Evolutionary conservation across 2,888 invertebrate genomes (phyloP).

Genomic region (Leistus spinibarbis): DNA sequence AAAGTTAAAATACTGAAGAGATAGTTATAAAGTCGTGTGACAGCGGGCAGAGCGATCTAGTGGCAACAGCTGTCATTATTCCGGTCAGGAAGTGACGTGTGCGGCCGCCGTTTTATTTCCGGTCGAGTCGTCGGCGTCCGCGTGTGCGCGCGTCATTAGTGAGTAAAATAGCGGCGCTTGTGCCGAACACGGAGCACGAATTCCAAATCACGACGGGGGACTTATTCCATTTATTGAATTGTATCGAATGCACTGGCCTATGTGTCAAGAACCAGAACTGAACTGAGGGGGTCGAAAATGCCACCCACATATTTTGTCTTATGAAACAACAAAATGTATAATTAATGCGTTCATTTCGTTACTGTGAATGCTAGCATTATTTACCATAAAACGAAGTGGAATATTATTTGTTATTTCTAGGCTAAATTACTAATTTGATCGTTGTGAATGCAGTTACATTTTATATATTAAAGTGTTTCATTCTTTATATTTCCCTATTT

Average conservation of each 20-base stretch:
- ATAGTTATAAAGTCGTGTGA: conserved; percentile 43
- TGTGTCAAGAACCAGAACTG: background rate
- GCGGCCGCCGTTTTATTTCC: conserved; percentile 52
- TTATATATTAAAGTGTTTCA: too few species aligned
- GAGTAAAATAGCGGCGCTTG: background rate
- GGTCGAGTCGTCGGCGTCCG: conserved; percentile 42
- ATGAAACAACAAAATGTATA: too few species aligned
- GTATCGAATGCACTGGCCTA: background rate
- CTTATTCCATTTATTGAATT: conserved; percentile 34
- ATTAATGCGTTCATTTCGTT: too few species aligned
- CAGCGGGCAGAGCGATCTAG: conserved; percentile 36
- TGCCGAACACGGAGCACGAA: conserved; percentile 16
- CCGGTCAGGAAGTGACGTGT: conserved; percentile 52
- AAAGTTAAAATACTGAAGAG: conserved; percentile 39
- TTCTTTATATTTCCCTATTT: too few species aligned
- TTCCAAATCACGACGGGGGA: conserved; percentile 22
- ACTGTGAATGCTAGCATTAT: too few species aligned
- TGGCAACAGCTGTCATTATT: conserved; percentile 49
- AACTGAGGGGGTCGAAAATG: background rate
- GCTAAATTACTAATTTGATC: too few species aligned
- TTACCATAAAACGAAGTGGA: too few species aligned
- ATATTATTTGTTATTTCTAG: too few species aligned
- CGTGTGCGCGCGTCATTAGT: conserved; percentile 20
- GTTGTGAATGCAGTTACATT: too few species aligned
- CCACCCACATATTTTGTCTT: too few species aligned